phyloP scores from a whole-genome alignment of 2,888 invertebrate species.

The Physocephala rufipes region DNA sequence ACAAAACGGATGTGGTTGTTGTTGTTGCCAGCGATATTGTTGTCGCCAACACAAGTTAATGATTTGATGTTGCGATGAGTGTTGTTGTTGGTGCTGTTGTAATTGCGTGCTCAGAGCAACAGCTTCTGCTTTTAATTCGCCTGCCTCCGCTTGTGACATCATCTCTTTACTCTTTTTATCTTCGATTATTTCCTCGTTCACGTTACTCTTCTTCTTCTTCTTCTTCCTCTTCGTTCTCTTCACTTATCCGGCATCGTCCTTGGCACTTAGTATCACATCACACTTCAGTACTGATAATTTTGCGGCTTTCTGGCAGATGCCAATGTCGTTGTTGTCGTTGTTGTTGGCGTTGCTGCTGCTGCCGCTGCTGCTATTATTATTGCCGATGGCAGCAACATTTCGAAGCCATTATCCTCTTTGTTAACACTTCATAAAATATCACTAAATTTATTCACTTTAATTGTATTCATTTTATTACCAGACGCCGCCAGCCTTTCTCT shows the following conservation, averaged over 20 bases:
- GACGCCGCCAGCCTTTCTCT: background rate
- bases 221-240: background rate
- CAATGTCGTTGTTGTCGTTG: background rate
- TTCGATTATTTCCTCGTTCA: background rate
- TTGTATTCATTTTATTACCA: background rate
- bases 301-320: constrained; percentile 33
- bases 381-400: background rate
- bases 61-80: background rate
- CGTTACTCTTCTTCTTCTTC: background rate
- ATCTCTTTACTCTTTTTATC: too few relatives aligned
- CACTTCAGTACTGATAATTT: constrained; percentile 46
- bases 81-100: background rate
- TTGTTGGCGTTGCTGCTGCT: background rate
- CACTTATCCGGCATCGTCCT: background rate
- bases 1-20: constrained; percentile 40
- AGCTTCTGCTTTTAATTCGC: too few relatives aligned
- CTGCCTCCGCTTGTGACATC: too few relatives aligned
- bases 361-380: background rate
- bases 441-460: constrained; percentile 19
- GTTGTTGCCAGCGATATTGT: too few relatives aligned
- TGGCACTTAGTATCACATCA: constrained; percentile 49
- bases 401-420: constrained; percentile 10
- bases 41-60: background rate
- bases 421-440: constrained; percentile 22
- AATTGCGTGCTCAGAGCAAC: background rate